Evolutionary conservation across 2,888 invertebrate species (phyloP), one percentile per base, ranked within the genome.

Genomic region (Arctia plantaginis): DNA sequence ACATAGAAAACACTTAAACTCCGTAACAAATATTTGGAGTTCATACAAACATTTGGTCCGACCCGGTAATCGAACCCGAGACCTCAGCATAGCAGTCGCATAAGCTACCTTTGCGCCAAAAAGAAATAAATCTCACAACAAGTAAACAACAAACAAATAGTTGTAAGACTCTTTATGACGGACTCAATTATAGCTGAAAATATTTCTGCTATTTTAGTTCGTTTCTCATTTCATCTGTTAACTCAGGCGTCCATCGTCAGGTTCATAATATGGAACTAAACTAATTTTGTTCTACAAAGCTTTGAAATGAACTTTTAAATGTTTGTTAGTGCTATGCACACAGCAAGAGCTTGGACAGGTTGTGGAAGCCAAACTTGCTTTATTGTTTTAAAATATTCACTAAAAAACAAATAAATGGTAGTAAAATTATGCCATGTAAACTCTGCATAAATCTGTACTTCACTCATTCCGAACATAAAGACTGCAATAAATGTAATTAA

Each of bases 291-390:
- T 55, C 55, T 64, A 71, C 71, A 51, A 64, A 70, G 76, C 64
- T 73, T 76, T 68, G 67, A 65, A 76, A 72, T 67, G 62, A 76
- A 76, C 64, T 76, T 70, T 70, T 67, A 70, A 66, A 69, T 64
- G 68, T 76, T 66, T 73, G 68, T 73, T 51, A 35, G n/a, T 39
- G 65, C 68, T 64, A 73, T 55, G 41, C 18, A 47, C 41, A 55
- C 13, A 41, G 55, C 23, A 41, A 35, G 23, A 70, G 62, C 62
- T 70, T 44, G 23, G 68, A 23, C 23, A 33, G 7, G 44, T 33
- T n/a, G 27, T 65, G 44, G 18, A 47, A 35, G 41, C 33, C n/a
- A 27, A 20, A 62, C 30, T 44, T 41, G 41, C 10, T 30, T 70
- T 18, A 30, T 70, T 33, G 70, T 41, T 62, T 62, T 62, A 13